Conservation (phyloP, 2,888 invertebrate species). For the Argyresthia goedartella region DNA sequence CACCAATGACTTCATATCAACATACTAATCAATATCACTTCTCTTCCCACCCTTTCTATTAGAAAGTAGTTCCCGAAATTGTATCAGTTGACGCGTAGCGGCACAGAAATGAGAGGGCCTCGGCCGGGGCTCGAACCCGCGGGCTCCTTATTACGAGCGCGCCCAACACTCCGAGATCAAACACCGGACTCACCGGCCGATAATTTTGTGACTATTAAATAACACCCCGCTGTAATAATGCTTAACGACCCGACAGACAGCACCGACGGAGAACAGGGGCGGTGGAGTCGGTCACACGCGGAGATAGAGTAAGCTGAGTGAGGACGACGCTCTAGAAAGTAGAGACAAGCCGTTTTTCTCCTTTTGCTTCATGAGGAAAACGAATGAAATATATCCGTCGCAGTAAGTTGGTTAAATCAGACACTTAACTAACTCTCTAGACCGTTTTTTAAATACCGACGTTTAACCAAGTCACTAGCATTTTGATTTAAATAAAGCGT, state of each 20-base stretch:
- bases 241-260: conserved; percentile 9
- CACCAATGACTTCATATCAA: background rate
- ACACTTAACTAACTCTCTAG: too few species aligned
- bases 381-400: too few species aligned
- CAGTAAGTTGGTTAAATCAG: too few species aligned
- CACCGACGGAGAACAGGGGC: background rate
- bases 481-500: too few species aligned
- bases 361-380: too few species aligned
- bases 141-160: conserved; percentile 3
- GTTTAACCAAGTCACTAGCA: too few species aligned
- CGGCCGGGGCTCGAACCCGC: background rate
- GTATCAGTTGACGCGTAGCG: conserved; percentile 1
- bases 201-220: conserved; percentile 11
- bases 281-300: background rate
- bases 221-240: conserved; percentile 10
- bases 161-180: conserved; percentile 7
- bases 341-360: too few species aligned
- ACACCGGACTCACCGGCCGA: conserved; percentile 6
- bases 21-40: background rate
- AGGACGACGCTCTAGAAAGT: too few species aligned
- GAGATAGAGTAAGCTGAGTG: too few species aligned
- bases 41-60: background rate
- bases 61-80: conserved; percentile 1
- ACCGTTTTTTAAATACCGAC: too few species aligned
- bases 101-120: conserved; percentile 3